These are phyloP conservation scores for Emys orbicularis DNA, from an alignment of 2,797 vertebrate species.

Conservation along the genomic window DNA sequence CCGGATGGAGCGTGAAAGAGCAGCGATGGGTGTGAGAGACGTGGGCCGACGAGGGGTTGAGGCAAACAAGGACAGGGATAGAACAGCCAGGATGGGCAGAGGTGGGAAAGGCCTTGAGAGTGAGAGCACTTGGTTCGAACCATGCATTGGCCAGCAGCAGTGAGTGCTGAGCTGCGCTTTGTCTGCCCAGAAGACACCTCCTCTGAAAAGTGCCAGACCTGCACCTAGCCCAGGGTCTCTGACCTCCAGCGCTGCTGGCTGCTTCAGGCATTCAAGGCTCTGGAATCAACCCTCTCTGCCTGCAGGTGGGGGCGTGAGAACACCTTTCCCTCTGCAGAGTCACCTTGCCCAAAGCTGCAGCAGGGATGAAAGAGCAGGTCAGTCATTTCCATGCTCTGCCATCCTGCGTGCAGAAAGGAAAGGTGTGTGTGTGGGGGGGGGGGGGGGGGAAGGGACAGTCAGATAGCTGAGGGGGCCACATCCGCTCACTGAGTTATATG, in stretches of 20 bases:
- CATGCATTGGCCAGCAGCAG: neutral
- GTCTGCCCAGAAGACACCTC: neutral
- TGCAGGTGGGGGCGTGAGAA: neutral
- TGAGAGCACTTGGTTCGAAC: neutral
- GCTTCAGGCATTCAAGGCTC: neutral
- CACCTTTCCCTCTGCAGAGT: neutral
- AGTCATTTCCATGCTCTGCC: neutral
- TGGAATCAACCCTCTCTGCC: neutral
- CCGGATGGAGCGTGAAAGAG: neutral
- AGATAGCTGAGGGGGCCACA: neutral
- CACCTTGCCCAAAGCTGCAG: neutral
- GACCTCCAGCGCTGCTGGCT: neutral
- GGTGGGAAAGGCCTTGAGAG: neutral
- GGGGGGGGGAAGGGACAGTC: no score
- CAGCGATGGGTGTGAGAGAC: neutral
- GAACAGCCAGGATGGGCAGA: neutral
- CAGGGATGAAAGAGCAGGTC: neutral
- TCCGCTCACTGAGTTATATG: neutral
- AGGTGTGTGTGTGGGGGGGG: accelerated
- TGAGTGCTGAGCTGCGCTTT: no score
- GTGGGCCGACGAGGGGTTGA: neutral
- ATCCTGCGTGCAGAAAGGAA: neutral
- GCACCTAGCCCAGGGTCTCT: neutral
- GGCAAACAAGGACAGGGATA: no score
- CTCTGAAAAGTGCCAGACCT: neutral